A percentile compares a stretch with the other conserved stretches of the same genome.
These are phyloP conservation scores for Tipula unca DNA, from an alignment of 2,888 invertebrate species.

Conservation along the genomic window DNA sequence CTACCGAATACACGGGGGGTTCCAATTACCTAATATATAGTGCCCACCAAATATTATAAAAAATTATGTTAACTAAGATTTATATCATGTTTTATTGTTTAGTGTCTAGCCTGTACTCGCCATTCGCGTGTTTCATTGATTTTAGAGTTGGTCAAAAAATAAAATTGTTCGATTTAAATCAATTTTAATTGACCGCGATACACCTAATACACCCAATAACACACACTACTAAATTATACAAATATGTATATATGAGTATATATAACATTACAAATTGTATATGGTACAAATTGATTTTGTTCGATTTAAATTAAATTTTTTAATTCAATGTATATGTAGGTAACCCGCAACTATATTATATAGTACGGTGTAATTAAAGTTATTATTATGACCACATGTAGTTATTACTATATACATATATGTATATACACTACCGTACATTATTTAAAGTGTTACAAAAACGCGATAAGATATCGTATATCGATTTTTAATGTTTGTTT, in stretches of 20 bases:
- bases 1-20: neutral
- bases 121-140: neutral
- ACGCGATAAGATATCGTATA: neutral
- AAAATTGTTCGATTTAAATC: neutral
- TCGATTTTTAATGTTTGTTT: neutral
- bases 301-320: neutral
- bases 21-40: neutral
- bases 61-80: neutral
- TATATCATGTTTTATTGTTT: neutral
- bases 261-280: neutral
- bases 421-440: neutral
- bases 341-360: neutral
- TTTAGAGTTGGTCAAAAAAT: neutral
- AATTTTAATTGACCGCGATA: constrained; percentile 8
- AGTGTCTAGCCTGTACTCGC: neutral
- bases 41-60: neutral
- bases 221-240: neutral
- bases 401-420: too few relatives aligned
- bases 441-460: neutral
- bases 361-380: neutral
- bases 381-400: neutral
- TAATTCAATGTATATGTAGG: neutral
- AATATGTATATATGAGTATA: neutral
- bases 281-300: neutral
- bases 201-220: neutral